A percentile compares a stretch with the other conserved stretches of the same genome.
These are phyloP conservation scores for Triops longicaudatus DNA, from an alignment of 1,140 invertebrate genomes.

Conservation along the genomic window DNA sequence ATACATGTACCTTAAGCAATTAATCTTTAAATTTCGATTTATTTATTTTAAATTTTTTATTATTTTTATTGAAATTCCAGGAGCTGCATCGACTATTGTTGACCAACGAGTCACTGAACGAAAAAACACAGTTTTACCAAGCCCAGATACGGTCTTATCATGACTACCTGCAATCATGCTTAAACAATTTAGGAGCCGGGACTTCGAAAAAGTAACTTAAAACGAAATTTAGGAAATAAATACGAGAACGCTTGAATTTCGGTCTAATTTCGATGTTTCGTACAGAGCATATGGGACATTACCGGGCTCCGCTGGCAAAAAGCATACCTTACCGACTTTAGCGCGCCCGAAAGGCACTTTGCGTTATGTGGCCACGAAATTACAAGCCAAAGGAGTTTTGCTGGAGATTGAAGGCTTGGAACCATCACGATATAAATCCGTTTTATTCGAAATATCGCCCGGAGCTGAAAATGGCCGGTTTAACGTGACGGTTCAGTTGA, in stretches of 20 bases:
- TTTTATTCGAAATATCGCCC: slow-evolving; percentile 65
- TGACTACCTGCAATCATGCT: slow-evolving; percentile 64
- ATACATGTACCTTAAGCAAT: no score
- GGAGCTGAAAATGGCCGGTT: slow-evolving; percentile 60
- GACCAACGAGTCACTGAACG: slow-evolving; percentile 55
- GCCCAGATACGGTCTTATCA: slow-evolving; percentile 71
- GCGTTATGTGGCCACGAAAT: slow-evolving; percentile 61
- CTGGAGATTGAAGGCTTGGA: slow-evolving; percentile 62
- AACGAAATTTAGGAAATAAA: no score
- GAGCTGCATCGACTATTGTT: slow-evolving; percentile 56
- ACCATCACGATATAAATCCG: slow-evolving; percentile 60
- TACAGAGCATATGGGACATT: slow-evolving; percentile 16
- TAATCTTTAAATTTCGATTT: no score
- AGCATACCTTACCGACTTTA: neutral
- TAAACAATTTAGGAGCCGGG: slow-evolving; percentile 61
- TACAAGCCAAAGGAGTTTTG: slow-evolving; percentile 65
- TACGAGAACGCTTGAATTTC: slow-evolving; percentile 34
- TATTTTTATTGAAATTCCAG: slow-evolving; percentile 40
- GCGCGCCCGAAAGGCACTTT: slow-evolving; percentile 40
- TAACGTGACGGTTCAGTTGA: slow-evolving; percentile 63
- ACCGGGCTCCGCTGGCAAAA: slow-evolving; percentile 1
- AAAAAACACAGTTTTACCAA: slow-evolving; percentile 63
- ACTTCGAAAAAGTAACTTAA: slow-evolving; percentile 45
- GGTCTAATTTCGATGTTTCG: slow-evolving; percentile 1
- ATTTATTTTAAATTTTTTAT: no score